Evolutionary conservation across 2,888 invertebrate genomes (phyloP).

Genomic region (Phlogophora meticulosa): DNA sequence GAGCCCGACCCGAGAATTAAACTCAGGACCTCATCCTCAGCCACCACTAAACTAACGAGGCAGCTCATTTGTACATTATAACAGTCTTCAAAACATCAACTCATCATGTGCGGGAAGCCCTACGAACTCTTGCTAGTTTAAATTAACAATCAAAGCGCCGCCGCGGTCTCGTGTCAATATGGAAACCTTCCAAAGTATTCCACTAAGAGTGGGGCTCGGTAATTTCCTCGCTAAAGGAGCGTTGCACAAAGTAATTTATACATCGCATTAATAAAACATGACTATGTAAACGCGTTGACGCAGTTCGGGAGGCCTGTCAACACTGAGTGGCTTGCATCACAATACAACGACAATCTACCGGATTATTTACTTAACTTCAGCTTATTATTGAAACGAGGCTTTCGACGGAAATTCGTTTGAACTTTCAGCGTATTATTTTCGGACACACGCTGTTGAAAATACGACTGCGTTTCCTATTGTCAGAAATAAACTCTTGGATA

Average conservation of each 20-base stretch:
- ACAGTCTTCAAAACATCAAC: conserved; percentile 28
- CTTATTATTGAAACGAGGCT: conserved; percentile 23
- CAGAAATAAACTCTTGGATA: conserved; percentile 12
- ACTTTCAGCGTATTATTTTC: background rate
- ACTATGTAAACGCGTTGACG: conserved; percentile 76
- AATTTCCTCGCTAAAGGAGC: conserved; percentile 79
- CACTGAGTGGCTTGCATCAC: conserved; percentile 46
- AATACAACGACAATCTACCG: conserved; percentile 38
- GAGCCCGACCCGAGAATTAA: too few relatives aligned
- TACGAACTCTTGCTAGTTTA: conserved; percentile 59
- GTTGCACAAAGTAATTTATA: conserved; percentile 82
- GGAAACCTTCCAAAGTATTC: conserved; percentile 76
- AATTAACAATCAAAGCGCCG: conserved; percentile 69
- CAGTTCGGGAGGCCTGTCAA: conserved; percentile 56
- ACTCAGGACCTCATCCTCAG: too few relatives aligned
- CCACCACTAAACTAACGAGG: too few relatives aligned
- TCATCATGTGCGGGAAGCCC: conserved; percentile 54
- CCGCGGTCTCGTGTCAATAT: conserved; percentile 65
- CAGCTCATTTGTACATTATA: too few relatives aligned
- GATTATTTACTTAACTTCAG: conserved; percentile 55
- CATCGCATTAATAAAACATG: conserved; percentile 85
- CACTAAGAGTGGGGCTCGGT: conserved; percentile 72
- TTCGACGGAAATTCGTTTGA: conserved; percentile 17
- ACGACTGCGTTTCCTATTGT: background rate
- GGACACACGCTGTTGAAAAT: conserved; percentile 4